Percentiles rank a stretch among this genome's conserved stretches.
Conservation (phyloP, 1,140 invertebrate genomes). For the Leptestheria dahalacensis region DNA sequence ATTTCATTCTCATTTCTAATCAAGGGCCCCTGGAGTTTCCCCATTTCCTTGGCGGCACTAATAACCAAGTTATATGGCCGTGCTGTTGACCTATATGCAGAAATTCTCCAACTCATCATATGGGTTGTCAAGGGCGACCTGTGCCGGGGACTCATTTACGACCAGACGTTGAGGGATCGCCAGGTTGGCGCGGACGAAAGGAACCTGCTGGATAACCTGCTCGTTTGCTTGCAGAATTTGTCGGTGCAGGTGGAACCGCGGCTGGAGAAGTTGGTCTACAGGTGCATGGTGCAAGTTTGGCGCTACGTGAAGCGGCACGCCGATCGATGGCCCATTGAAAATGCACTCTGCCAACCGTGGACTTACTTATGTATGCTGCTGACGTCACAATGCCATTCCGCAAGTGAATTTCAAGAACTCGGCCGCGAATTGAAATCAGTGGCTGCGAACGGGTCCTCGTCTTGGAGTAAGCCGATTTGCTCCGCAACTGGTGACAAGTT, state of each 20-base stretch:
- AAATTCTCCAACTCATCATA: not conserved
- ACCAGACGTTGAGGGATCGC: not conserved
- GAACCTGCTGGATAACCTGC: not conserved
- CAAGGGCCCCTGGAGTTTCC: not conserved
- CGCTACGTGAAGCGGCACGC: not conserved
- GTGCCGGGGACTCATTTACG: not conserved
- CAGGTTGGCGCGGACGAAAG: not conserved
- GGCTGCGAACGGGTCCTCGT: not conserved
- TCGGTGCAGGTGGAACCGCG: not conserved
- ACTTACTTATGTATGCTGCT: not conserved
- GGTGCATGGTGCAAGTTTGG: not conserved
- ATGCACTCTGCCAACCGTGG: not conserved
- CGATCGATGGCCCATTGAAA: not conserved
- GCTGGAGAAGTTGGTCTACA: not conserved
- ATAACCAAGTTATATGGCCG: not conserved
- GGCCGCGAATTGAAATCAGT: not conserved
- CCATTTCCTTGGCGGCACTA: not conserved
- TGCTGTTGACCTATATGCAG: not conserved
- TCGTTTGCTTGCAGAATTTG: not conserved
- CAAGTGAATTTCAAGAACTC: not conserved
- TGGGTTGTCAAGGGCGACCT: not conserved
- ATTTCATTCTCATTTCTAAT: not conserved
- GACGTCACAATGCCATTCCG: not conserved
- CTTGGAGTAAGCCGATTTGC: not conserved
- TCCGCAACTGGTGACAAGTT: too few species aligned